Conservation (phyloP, 2,113 vertebrate species). For the Apus apus region DNA sequence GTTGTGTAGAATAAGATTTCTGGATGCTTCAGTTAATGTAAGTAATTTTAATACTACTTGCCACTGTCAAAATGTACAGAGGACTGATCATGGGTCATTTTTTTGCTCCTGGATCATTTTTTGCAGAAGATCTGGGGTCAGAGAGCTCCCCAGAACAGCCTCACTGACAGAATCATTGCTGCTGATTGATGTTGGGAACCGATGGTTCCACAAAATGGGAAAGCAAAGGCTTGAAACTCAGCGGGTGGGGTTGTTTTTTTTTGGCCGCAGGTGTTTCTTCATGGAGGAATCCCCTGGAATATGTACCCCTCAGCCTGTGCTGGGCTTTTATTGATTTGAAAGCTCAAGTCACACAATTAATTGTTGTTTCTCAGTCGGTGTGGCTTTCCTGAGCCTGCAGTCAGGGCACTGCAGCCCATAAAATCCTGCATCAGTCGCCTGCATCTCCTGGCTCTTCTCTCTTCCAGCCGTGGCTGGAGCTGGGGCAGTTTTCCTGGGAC, state of each 20-base stretch:
- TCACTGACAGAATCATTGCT: neutral
- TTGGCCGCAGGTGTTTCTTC: neutral
- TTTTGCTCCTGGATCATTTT: neutral
- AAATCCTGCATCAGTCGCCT: too few relatives aligned
- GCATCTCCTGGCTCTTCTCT: neutral
- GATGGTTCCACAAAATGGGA: neutral
- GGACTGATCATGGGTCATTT: neutral
- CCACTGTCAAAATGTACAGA: neutral
- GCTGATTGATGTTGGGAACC: neutral
- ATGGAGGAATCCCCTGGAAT: neutral
- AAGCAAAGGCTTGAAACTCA: neutral
- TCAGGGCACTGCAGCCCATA: rapidly evolving
- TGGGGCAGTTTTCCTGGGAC: neutral
- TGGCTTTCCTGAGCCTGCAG: neutral
- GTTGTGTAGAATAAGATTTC: neutral
- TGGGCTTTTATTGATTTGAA: neutral
- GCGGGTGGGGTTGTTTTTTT: neutral
- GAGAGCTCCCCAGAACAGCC: neutral
- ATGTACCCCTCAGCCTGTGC: neutral
- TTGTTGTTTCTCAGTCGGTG: neutral
- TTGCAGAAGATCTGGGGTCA: neutral
- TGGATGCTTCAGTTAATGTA: neutral
- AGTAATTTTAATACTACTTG: neutral
- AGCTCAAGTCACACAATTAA: neutral
- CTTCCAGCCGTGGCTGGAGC: neutral